A percentile compares a stretch with the other conserved stretches of the same genome.
Conservation (phyloP, 2,888 invertebrate species). For the Heteropelma amictum region DNA sequence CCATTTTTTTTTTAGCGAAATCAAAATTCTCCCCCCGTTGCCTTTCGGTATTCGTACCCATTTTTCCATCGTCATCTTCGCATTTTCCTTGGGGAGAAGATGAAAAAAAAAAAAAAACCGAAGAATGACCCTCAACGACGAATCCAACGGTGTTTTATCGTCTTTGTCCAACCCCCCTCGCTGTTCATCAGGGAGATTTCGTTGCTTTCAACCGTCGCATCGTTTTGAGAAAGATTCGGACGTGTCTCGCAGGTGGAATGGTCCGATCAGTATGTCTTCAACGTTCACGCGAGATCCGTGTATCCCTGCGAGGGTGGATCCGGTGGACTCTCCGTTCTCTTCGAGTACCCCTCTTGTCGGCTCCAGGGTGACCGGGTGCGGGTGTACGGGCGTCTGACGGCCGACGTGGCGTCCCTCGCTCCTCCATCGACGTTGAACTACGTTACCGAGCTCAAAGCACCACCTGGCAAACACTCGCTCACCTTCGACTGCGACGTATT, state of each 20-base stretch:
- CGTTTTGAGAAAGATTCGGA: too few species aligned
- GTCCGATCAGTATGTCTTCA: constrained; percentile 91
- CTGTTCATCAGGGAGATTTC: too few species aligned
- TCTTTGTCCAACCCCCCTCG: too few species aligned
- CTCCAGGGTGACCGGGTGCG: constrained; percentile 89
- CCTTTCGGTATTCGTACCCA: too few species aligned
- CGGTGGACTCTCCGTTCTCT: constrained; percentile 87
- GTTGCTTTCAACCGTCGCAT: too few species aligned
- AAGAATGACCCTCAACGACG: too few species aligned
- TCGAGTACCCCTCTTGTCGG: constrained; percentile 91
- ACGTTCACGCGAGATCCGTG: constrained; percentile 90
- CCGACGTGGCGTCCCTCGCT: constrained; percentile 84
- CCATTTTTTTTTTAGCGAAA: too few species aligned
- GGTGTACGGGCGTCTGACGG: constrained; percentile 86
- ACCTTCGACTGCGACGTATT: constrained; percentile 90
- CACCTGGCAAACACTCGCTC: constrained; percentile 87
- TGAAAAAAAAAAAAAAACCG: too few species aligned
- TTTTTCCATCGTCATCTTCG: too few species aligned
- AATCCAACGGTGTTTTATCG: too few species aligned
- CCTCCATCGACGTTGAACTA: constrained; percentile 84
- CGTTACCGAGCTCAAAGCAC: constrained; percentile 83
- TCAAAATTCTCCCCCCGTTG: too few species aligned
- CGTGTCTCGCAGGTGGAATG: constrained; percentile 84
- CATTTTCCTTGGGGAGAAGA: too few species aligned
- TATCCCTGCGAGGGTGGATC: constrained; percentile 88